Base-by-base conservation (phyloP, 2,888 invertebrate genomes). In the Julus scanicus region DNA sequence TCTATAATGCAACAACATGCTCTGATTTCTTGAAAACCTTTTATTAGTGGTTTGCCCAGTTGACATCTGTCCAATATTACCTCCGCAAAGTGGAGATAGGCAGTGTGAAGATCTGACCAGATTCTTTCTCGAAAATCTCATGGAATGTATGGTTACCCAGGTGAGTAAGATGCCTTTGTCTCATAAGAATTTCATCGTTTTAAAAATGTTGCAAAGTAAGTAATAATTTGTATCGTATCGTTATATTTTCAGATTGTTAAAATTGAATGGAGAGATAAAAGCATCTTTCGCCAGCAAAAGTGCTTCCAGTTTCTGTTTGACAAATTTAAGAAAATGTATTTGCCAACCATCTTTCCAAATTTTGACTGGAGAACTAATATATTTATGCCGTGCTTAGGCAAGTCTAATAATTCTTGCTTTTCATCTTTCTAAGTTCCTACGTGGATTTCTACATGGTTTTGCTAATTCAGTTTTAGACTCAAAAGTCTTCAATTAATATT, bases 91-190 rank as follows among this genome's bases (percentile, higher is more conserved):
- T 89, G 96, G 96, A 88, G 98, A 98, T 91, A 96, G 96, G 92
- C 94, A 95, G 4, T 95, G 96, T 83, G 98, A 98, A 88, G 96
- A 97, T 91, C 94, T 96, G 91, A 96, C 96, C 20, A 95, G 96
- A 90, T 96, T 96, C 92, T 97, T 97, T 91, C 94, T 99, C 90
- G 98, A 98, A 92, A 95, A 96, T 89, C 93, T 99, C 49, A 94
- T 99, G 71, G 97, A 97, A 90, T 95, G 95, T 90, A 97, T 98
- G 96, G 97, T 98, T 6, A 95, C 96, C 83, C 97, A 98, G 93
- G 94, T 94, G 91, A 40, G 44, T 39, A 44, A 40, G 4, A 29
- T 84, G 8, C 84, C 20, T 17, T 37, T 84, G 39, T 8, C 1
- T 20, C n/a, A n/a, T 63, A 20, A 63, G 53, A 8, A 11, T 2